Evolutionary conservation across 2,797 vertebrate species (phyloP).

Genomic region (Gouania willdenowi): DNA sequence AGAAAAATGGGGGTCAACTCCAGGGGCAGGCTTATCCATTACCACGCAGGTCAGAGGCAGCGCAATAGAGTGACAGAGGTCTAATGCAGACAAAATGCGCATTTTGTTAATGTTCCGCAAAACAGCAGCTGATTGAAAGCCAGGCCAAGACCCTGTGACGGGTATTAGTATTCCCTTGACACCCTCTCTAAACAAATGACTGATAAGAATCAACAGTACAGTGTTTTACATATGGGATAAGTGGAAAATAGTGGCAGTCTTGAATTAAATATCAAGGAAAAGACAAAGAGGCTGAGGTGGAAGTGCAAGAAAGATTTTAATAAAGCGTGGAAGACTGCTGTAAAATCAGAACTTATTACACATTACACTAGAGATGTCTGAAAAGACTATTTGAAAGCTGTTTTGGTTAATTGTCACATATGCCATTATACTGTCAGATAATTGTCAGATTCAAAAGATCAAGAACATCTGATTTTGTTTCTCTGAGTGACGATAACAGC

Average conservation of each 20-base stretch:
- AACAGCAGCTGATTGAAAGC: constrained; percentile 19
- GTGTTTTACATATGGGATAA: not conserved
- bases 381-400: too few relatives aligned
- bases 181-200: not conserved
- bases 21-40: constrained; percentile 62
- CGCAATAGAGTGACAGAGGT: constrained; percentile 37
- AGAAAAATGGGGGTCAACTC: constrained; percentile 64
- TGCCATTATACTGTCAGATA: too few relatives aligned
- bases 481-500: too few relatives aligned
- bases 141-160: not conserved
- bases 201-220: constrained; percentile 1
- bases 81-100: constrained; percentile 36
- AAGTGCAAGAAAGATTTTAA: constrained; percentile 13
- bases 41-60: constrained; percentile 46
- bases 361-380: too few relatives aligned
- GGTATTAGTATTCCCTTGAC: constrained; percentile 4
- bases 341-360: constrained; percentile 6
- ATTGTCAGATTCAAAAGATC: too few relatives aligned
- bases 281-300: constrained; percentile 6
- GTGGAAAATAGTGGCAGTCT: not conserved
- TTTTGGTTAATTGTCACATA: too few relatives aligned
- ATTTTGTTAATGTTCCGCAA: constrained; percentile 43
- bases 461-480: too few relatives aligned
- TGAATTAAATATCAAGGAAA: too few relatives aligned
- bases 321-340: constrained; percentile 1